phyloP scores from a whole-genome alignment of 1,140 invertebrate genomes.

The Bicyclus anynana region DNA sequence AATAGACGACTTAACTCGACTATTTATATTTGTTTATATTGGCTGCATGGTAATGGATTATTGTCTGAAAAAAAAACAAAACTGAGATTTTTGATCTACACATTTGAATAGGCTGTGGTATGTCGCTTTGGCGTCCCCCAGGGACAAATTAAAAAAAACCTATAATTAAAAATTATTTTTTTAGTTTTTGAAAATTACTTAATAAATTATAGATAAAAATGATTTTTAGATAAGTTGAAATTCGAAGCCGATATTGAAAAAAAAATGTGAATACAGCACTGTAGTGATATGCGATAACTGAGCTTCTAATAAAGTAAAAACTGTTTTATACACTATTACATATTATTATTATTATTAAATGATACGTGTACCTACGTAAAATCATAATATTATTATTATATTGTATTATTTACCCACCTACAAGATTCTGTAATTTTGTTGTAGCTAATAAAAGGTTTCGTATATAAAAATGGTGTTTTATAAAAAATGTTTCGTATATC shows the following conservation, averaged over 20 bases:
- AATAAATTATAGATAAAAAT: no score
- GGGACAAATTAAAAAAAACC: no score
- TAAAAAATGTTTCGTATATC: no score
- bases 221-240: not conserved
- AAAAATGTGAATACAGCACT: constrained; percentile 62
- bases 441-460: constrained; percentile 71
- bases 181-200: no score
- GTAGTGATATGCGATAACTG: constrained; percentile 72
- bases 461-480: constrained; percentile 49
- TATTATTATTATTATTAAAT: constrained; percentile 50
- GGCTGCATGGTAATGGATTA: no score
- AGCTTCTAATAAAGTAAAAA: constrained; percentile 67
- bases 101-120: no score
- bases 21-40: no score
- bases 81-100: no score
- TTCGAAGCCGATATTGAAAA: constrained; percentile 61
- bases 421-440: constrained; percentile 63
- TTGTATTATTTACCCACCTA: constrained; percentile 54
- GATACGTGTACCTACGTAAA: constrained; percentile 21
- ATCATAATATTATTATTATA: constrained; percentile 26
- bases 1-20: no score
- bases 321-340: constrained; percentile 72
- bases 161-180: no score
- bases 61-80: no score
- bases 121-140: no score